Evolutionary conservation across 2,113 vertebrate species (phyloP), one percentile per base, ranked within the genome.

Genomic region (Tachycineta bicolor): DNA sequence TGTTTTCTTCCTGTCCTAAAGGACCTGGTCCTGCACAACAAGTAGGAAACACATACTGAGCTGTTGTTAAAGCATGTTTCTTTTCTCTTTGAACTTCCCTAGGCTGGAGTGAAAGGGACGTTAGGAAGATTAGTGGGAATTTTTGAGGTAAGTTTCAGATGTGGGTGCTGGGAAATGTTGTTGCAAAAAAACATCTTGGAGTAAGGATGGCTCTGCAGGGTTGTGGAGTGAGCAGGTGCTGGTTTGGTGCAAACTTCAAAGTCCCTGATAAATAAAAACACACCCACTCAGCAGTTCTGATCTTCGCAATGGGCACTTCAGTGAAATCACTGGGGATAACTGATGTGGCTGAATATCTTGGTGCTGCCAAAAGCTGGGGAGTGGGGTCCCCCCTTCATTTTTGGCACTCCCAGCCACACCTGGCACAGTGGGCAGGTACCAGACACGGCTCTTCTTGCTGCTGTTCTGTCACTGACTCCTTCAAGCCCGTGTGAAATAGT

Each of bases 21-120:
- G 82, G 56, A 83, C 10, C 77, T 58, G 47, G 34, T 83, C 29
- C 59, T 91, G 84, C 74, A n/a, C 43, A 80, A 14, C 28, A n/a
- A 64, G 14, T 44, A 53, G 69, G 75, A 83, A 88, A 83, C 65
- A 6, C 1, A 19, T 58, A 15, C 50, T 65, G 55, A 82, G 33
- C 59, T 94, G 59, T 78, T 56, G 26, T 47, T 87, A 93, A 91
- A 62, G 24, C 26, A 2, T 59, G 24, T 39, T 80, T 93, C 31
- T 73, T 68, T 68, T 95, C 71, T 93, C 77, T 96, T 84, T 65
- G 55, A 94, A 94, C 65, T 78, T 83, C 83, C 80, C 43, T 94
- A 99, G 99, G 99, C 99, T 96, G 99, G 99, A 94, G 99, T 99
- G 91, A 99, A 99, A 98, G 99, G 99, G 97, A 99, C 98, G 44